Conservation (phyloP, 2,113 vertebrate genomes). For the Willisornis vidua region DNA sequence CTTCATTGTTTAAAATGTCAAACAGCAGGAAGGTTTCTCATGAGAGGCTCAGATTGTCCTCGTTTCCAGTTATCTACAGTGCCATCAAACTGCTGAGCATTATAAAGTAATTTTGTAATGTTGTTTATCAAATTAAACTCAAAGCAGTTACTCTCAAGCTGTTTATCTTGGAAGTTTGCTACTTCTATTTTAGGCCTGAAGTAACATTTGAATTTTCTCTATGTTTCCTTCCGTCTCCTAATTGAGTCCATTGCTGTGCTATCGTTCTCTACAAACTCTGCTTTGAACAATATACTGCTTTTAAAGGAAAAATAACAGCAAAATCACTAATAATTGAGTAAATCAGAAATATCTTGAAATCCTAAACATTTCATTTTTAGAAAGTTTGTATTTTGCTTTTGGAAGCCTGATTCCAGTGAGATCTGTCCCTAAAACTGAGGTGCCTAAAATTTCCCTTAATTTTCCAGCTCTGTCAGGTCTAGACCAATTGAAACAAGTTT, state of each 20-base stretch:
- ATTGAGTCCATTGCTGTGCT: neutral
- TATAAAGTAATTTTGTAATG: conserved; percentile 31
- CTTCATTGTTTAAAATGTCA: neutral
- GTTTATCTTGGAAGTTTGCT: conserved; percentile 53
- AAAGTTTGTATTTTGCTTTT: neutral
- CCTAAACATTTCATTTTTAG: neutral
- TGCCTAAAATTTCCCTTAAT: neutral
- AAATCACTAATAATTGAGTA: neutral
- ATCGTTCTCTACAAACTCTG: neutral
- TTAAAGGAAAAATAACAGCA: neutral
- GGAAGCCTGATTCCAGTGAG: neutral
- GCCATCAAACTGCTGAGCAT: conserved; percentile 7
- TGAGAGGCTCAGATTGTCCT: conserved; percentile 4
- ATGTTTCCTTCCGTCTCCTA: neutral
- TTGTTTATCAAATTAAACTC: conserved; percentile 47
- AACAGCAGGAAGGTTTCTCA: neutral
- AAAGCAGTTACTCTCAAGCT: conserved; percentile 29
- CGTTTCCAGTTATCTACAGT: conserved; percentile 7
- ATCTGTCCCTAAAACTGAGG: neutral
- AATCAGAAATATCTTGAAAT: neutral
- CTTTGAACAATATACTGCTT: neutral
- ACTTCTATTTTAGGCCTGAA: conserved; percentile 53
- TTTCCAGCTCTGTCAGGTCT: neutral
- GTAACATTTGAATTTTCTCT: conserved; percentile 29
- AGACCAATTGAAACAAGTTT: neutral